Conservation (phyloP, 2,113 vertebrate genomes). For the Heterocephalus glaber region DNA sequence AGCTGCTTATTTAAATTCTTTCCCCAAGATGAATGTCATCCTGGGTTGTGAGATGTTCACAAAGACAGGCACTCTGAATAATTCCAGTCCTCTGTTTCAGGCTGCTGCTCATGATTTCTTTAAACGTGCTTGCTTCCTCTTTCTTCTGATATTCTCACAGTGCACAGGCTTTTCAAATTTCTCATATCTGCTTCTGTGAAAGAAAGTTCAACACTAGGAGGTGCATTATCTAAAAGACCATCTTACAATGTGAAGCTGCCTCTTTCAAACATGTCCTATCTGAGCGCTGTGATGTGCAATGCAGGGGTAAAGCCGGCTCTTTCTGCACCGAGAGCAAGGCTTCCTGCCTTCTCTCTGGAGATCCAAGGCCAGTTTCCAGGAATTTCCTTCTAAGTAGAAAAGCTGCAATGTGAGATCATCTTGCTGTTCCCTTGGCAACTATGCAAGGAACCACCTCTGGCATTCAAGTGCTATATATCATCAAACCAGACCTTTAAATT, state of each 20-base stretch:
- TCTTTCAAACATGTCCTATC: conserved; percentile 7
- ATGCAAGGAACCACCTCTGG: not conserved
- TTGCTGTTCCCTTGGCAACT: not conserved
- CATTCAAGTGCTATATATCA: not conserved
- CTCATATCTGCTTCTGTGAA: conserved; percentile 48
- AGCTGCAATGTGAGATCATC: not conserved
- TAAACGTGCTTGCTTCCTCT: conserved; percentile 45
- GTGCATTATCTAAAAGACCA: not conserved
- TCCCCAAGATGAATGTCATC: conserved; percentile 34
- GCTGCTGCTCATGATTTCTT: conserved; percentile 32
- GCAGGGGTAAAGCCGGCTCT: not conserved
- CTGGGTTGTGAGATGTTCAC: conserved; percentile 3
- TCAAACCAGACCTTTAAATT: conserved; percentile 13
- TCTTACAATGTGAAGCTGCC: not conserved
- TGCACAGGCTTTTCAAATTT: conserved; percentile 42
- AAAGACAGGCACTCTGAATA: not conserved
- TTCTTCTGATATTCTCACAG: not conserved
- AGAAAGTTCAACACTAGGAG: conserved; percentile 28
- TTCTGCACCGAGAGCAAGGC: not conserved
- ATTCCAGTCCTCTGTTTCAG: not conserved
- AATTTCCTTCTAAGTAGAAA: not conserved
- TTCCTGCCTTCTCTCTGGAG: not conserved
- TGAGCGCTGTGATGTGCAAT: not conserved
- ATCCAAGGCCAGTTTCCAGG: not conserved
- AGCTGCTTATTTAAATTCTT: conserved; percentile 62